A percentile compares a stretch with the other conserved stretches of the same genome.
These are phyloP conservation scores for Orthonevra nobilis DNA, from an alignment of 2,888 invertebrate species.

Conservation along the genomic window DNA sequence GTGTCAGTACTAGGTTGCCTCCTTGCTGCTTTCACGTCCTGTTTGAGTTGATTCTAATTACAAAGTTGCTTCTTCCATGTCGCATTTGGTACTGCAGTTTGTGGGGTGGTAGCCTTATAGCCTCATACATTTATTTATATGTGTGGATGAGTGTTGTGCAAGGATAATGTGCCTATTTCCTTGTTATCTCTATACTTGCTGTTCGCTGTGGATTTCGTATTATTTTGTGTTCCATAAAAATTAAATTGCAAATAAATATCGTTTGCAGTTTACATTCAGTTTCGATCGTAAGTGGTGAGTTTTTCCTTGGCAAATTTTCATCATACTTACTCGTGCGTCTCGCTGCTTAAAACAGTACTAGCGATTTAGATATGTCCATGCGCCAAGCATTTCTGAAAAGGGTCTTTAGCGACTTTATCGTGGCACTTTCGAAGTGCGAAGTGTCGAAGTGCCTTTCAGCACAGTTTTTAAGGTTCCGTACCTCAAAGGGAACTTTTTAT, in stretches of 20 bases:
- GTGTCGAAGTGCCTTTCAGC: no score
- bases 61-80: conserved; percentile 66
- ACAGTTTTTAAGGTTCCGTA: no score
- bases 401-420: no score
- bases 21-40: conserved; percentile 56
- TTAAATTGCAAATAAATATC: conserved; percentile 56
- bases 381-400: no score
- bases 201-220: conserved; percentile 8
- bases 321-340: no score
- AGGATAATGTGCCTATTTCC: conserved; percentile 68
- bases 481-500: no score
- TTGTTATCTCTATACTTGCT: conserved; percentile 66
- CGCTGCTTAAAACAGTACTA: no score
- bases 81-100: conserved; percentile 67
- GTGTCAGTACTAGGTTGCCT: conserved; percentile 8
- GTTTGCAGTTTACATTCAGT: conserved; percentile 61
- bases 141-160: conserved; percentile 23
- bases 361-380: no score
- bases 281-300: conserved; percentile 27
- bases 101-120: conserved; percentile 10
- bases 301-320: no score
- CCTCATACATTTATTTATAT: neutral
- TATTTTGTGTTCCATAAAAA: neutral
- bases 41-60: conserved; percentile 70
- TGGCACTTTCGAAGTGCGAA: no score